Evolutionary conservation across 2,113 vertebrate species (phyloP), one percentile per base, ranked within the genome.

Genomic region (Trematocara stigmaticum): DNA sequence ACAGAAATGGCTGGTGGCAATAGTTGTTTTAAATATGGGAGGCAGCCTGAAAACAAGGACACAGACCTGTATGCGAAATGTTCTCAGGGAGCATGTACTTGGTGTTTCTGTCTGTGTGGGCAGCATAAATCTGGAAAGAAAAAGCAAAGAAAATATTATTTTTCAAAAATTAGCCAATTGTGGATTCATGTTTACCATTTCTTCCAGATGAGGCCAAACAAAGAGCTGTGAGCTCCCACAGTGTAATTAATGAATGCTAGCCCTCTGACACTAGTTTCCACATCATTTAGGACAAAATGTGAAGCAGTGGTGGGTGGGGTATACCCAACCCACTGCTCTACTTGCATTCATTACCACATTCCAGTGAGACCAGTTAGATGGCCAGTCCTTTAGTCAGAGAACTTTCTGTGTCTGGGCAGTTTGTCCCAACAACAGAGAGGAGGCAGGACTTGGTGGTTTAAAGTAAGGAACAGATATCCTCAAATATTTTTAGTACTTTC

Each of bases 361-460:
- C 79, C 85, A 86, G 53, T 87, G 66, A 79, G 90, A 89, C 79
- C 84, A 94, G 92, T 90, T 59, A 20, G 52, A 84, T 55, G 83
- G 38, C 31, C 83, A 55, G 80, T 53, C 26, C 51, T 83, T 23
- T 82, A 35, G 81, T 76, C 29, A 78, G 57, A 79, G 38, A 59
- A 23, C 45, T 29, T n/a, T 38, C 51, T 61, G 53, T 80, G 56
- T 47, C 18, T 34, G 52, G 0, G 9, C 42, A 18, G 71, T 76
- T 12, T 51, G 45, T 35, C 31, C 18, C 53, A 57, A 45, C 15
- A 57, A 29, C 53, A 57, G 16, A 42, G 71, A 34, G 16, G 26
- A 76, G 16, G 45, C 16, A 51, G 71, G 26, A 1, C 20, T 1
- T 71, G 45, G 16, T 51, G 69, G 13, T 49, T 49, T 76, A 31